Percentiles rank a stretch among this genome's conserved stretches.
Evolutionary conservation across 64 coral and sea anemone genomes (phyloP).

Genomic region (Platygyra sinensis): DNA sequence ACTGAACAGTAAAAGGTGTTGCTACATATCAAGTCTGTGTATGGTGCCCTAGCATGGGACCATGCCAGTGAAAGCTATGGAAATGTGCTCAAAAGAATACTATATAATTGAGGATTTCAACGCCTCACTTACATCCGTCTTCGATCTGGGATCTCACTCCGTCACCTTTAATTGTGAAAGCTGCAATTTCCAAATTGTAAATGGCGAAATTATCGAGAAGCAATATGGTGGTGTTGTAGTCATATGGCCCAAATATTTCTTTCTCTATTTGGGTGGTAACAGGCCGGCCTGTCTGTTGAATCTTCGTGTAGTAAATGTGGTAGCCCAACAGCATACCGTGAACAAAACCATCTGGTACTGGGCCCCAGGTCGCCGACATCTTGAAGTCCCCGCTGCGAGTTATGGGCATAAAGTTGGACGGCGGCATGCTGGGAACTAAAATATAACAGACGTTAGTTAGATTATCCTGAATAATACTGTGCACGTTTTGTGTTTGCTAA

Average conservation of each 20-base stretch:
- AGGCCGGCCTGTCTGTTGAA: background rate
- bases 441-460: no score
- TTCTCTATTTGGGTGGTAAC: background rate
- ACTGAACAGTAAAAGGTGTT: no score
- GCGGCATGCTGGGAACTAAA: conserved; percentile 77
- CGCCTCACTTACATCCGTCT: background rate
- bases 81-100: no score
- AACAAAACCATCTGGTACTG: conserved; percentile 48
- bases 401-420: conserved; percentile 26
- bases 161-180: conserved; percentile 40
- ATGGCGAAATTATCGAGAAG: background rate
- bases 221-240: background rate
- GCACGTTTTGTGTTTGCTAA: no score
- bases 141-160: background rate
- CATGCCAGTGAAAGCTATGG: no score
- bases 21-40: no score
- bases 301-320: conserved; percentile 60
- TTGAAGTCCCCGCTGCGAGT: conserved; percentile 55
- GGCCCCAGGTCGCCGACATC: conserved; percentile 47
- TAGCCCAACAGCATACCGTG: conserved; percentile 79
- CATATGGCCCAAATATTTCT: background rate
- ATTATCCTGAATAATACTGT: no score
- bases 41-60: no score
- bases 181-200: conserved; percentile 35
- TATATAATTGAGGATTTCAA: no score